Evolutionary conservation across 2,888 invertebrate species (phyloP).

Genomic region (Leucophenga maculata): DNA sequence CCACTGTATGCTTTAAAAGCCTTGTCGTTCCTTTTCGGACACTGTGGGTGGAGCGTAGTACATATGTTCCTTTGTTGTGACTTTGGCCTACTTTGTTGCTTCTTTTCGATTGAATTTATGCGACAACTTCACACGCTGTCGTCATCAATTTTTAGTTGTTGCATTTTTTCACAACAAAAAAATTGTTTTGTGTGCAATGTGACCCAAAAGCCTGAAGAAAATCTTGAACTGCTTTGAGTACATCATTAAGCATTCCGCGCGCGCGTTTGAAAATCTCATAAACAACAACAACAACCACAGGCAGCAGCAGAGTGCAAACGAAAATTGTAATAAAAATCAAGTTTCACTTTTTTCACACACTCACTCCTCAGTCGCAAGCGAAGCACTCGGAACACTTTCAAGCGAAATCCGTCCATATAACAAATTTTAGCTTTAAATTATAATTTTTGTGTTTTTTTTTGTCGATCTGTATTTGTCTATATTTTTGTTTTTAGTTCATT

Average conservation of each 20-base stretch:
- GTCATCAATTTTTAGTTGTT: conserved; percentile 11
- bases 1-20: not conserved
- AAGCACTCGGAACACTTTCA: not conserved
- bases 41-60: no score
- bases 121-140: conserved; percentile 7
- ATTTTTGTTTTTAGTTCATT: not conserved
- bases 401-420: not conserved
- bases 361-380: not conserved
- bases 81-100: conserved; percentile 1
- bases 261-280: not conserved
- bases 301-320: not conserved
- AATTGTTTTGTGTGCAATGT: not conserved
- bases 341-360: conserved; percentile 19
- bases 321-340: conserved; percentile 1
- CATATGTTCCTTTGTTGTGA: not conserved
- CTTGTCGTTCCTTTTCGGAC: no score
- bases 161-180: not conserved
- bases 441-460: no score
- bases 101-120: not conserved
- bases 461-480: no score
- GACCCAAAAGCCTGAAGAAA: not conserved
- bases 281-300: no score
- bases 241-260: conserved; percentile 16
- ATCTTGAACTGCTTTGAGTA: conserved; percentile 1
- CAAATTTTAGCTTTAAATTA: not conserved